These are phyloP conservation scores for Drosophila recens DNA, from an alignment of 2,888 invertebrate genomes.

Conservation along the genomic window DNA sequence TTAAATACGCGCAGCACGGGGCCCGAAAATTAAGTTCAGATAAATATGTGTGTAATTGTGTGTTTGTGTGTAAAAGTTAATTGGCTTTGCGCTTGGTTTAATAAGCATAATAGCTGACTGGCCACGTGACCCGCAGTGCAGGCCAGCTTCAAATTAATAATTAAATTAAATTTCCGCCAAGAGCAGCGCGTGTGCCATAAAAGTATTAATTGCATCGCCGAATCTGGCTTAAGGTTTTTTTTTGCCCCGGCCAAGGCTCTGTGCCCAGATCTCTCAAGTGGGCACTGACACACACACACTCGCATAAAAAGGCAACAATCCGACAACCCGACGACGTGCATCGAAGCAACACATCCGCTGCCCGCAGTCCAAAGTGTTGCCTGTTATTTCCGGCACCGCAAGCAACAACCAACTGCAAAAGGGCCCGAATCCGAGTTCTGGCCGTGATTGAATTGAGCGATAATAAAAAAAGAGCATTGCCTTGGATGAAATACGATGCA, in stretches of 20 bases:
- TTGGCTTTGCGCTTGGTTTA: constrained; percentile 67
- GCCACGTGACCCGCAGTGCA: constrained; percentile 26
- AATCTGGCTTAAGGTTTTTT: constrained; percentile 55
- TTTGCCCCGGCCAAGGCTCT: constrained; percentile 7
- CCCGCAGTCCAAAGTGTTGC: constrained; percentile 59
- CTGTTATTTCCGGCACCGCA: constrained; percentile 62
- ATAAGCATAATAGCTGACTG: constrained; percentile 68
- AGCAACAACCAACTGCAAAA: constrained; percentile 60
- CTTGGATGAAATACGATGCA: constrained; percentile 37
- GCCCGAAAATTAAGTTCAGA: constrained; percentile 46
- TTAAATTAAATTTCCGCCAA: constrained; percentile 72
- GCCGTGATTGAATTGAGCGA: constrained; percentile 69
- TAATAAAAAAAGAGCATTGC: constrained; percentile 56
- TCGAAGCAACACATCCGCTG: constrained; percentile 60
- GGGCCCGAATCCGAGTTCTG: constrained; percentile 19
- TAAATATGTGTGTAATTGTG: constrained; percentile 20
- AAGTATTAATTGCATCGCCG: constrained; percentile 72
- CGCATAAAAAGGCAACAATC: constrained; percentile 4
- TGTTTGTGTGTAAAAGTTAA: constrained; percentile 57
- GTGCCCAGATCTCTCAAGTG: constrained; percentile 8
- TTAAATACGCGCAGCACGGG: constrained; percentile 49
- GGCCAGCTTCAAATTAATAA: constrained; percentile 68
- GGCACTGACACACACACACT: constrained; percentile 5
- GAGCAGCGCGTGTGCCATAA: constrained; percentile 49
- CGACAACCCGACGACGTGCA: constrained; percentile 39